Evolutionary conservation across 1,140 invertebrate genomes (phyloP).

Genomic region (Drosophila virilis): DNA sequence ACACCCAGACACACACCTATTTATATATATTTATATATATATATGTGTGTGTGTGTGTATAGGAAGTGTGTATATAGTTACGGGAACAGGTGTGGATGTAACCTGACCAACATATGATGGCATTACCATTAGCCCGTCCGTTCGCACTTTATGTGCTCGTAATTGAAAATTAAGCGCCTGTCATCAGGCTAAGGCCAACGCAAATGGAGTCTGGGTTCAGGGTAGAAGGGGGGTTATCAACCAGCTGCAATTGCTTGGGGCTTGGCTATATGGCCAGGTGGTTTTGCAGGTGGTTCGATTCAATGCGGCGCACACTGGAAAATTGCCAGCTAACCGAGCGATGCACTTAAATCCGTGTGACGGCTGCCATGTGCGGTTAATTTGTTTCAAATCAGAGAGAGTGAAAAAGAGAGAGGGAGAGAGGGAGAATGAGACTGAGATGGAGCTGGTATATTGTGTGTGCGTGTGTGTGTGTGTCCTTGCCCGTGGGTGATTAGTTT

Average conservation of each 20-base stretch:
- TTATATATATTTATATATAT: not conserved
- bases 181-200: slow-evolving; percentile 50
- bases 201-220: not conserved
- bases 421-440: slow-evolving; percentile 1
- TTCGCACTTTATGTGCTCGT: slow-evolving; percentile 68
- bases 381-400: slow-evolving; percentile 70
- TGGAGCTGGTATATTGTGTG: not conserved
- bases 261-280: not conserved
- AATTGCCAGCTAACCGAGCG: slow-evolving; percentile 67
- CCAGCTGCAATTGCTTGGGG: not conserved
- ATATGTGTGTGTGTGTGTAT: slow-evolving; percentile 14
- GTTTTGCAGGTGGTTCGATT: slow-evolving; percentile 45
- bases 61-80: not conserved
- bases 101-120: slow-evolving; percentile 58
- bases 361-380: slow-evolving; percentile 70
- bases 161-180: slow-evolving; percentile 76
- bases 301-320: slow-evolving; percentile 41
- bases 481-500: slow-evolving; percentile 32
- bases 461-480: slow-evolving; percentile 11
- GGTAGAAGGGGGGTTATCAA: not conserved
- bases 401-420: slow-evolving; percentile 6
- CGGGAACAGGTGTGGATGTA: slow-evolving; percentile 4
- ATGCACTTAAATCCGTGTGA: slow-evolving; percentile 64
- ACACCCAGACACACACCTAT: not conserved
- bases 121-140: slow-evolving; percentile 38